Evolutionary conservation across 2,888 invertebrate genomes (phyloP), one percentile per base, ranked within the genome.

Genomic region (Parthenolecanium corni): DNA sequence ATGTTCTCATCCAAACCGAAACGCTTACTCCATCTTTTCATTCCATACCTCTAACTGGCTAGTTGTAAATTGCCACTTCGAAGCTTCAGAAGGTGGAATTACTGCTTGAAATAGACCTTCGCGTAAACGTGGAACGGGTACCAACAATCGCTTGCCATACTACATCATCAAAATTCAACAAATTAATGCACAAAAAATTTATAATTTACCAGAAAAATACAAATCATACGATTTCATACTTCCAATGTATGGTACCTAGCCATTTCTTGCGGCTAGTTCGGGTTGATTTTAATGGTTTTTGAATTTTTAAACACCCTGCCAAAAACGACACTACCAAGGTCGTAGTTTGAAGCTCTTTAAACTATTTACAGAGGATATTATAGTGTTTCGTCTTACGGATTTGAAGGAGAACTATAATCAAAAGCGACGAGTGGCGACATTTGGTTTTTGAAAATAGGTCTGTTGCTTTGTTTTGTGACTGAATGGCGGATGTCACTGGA

Each of bases 221-320:
- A 14, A 64, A 58, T 21, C 51, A n/a, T 31, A 9, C 9, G n/a
- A 23, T 54, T 14, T 9, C 4, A 68, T 68, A 77, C 76, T 73
- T 76, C 76, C 61, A 80, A 71, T 6, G 76, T 75, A 20, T 77
- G 72, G 66, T 74, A 82, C 75, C 89, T 82, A 56, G 86, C 83
- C 64, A 82, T 77, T 72, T 89, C 84, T 74, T 89, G 86, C 2
- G 89, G 84, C 70, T 88, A 88, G 73, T 91, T 90, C 12, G 89
- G 87, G 75, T 86, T 86, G 52, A 91, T 76, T 71, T 80, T 80
- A 38, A 82, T 73, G 3, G 75, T 72, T 66, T 79, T 80, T 47
- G 90, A 86, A 68, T 79, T 79, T 74, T 84, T 83, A 75, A 90
- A 91, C 68, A 82, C 81, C 2, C n/a, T n/a, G n/a, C n/a, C n/a